phyloP scores from a whole-genome alignment of 2,113 vertebrate genomes.

The Seriola quinqueradiata region DNA sequence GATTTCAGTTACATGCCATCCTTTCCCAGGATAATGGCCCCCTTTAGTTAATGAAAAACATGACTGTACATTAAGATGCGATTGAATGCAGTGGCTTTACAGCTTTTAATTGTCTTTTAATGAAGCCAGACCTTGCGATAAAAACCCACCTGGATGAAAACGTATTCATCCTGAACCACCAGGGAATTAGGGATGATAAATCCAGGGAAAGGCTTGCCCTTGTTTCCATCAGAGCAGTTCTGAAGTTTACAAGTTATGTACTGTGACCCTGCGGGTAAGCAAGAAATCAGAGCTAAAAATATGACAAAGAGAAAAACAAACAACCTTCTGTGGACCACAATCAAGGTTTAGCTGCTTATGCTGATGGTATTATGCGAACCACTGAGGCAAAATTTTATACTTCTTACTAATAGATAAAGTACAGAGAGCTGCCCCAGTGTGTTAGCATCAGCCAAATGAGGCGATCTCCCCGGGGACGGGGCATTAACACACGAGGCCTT shows the following conservation, averaged over 20 bases:
- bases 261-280: constrained; percentile 88
- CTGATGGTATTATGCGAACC: constrained; percentile 47
- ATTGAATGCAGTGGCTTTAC: constrained; percentile 65
- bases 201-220: constrained; percentile 91
- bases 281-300: constrained; percentile 63
- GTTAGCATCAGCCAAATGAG: constrained; percentile 78
- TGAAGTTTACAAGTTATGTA: constrained; percentile 95
- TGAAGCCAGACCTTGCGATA: constrained; percentile 74
- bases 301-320: constrained; percentile 44
- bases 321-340: constrained; percentile 42
- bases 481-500: constrained; percentile 71
- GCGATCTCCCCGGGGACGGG: constrained; percentile 58
- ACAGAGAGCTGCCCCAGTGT: constrained; percentile 62
- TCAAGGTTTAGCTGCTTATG: constrained; percentile 59
- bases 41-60: constrained; percentile 78
- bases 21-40: constrained; percentile 67
- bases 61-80: constrained; percentile 67
- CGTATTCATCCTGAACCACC: constrained; percentile 96
- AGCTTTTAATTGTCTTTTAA: constrained; percentile 80
- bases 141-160: constrained; percentile 94
- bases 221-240: constrained; percentile 92
- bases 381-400: constrained; percentile 37
- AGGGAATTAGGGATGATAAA: constrained; percentile 93
- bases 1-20: constrained; percentile 58
- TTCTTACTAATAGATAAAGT: constrained; percentile 62